phyloP scores from a whole-genome alignment of 23 tunicate genomes.

The Botrylloides violaceus region DNA sequence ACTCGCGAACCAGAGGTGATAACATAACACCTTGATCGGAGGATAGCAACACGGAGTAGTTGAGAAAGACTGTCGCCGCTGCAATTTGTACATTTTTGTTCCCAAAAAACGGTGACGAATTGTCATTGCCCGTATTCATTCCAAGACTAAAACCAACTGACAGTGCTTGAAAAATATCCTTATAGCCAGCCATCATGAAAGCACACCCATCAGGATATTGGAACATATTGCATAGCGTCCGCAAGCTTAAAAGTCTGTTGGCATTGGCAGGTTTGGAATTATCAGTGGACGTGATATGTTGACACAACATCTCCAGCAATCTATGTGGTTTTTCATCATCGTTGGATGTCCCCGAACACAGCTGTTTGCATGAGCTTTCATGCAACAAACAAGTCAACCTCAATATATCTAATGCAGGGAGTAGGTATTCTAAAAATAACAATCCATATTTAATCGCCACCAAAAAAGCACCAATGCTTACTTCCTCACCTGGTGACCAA shows the following conservation, averaged over 20 bases:
- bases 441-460: neutral
- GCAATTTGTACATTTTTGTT: slow-evolving; percentile 49
- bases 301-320: slow-evolving; percentile 23
- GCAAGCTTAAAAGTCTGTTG: slow-evolving; percentile 38
- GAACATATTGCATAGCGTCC: slow-evolving; percentile 52
- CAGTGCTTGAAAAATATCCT: slow-evolving; percentile 18
- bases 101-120: slow-evolving; percentile 11
- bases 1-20: neutral
- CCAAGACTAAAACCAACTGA: slow-evolving; percentile 19
- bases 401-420: slow-evolving; percentile 56
- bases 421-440: slow-evolving; percentile 1
- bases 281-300: slow-evolving; percentile 7
- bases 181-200: slow-evolving; percentile 33
- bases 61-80: slow-evolving; percentile 38
- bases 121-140: neutral
- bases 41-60: slow-evolving; percentile 32
- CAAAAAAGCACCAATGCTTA: neutral
- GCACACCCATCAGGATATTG: slow-evolving; percentile 17
- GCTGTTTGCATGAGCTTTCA: slow-evolving; percentile 2
- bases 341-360: slow-evolving; percentile 19
- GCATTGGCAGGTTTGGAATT: slow-evolving; percentile 16
- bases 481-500: slow-evolving; percentile 14
- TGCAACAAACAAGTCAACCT: slow-evolving; percentile 28
- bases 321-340: slow-evolving; percentile 7
- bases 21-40: neutral